Conservation (phyloP, 2,113 vertebrate genomes). For the Xiphophorus couchianus region DNA sequence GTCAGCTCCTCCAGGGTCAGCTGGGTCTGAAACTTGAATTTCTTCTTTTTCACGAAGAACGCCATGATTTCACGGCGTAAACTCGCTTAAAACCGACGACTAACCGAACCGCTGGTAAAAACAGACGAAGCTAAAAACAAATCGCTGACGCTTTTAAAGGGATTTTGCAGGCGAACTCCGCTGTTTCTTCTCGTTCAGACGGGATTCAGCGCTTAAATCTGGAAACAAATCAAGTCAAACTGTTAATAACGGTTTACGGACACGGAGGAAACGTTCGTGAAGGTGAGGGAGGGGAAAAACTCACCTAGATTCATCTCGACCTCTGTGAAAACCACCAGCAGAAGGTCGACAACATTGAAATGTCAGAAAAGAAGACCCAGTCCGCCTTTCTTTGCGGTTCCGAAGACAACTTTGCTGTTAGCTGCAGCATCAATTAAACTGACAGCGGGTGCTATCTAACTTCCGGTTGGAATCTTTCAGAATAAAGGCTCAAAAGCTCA, state of each 20-base stretch:
- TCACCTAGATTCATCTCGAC: slow-evolving; percentile 40
- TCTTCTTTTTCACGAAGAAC: slow-evolving; percentile 98
- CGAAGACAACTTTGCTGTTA: slow-evolving; percentile 14
- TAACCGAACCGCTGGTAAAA: not conserved
- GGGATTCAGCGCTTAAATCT: slow-evolving; percentile 40
- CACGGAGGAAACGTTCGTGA: fast-evolving
- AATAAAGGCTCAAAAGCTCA: slow-evolving; percentile 31
- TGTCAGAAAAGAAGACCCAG: slow-evolving; percentile 26
- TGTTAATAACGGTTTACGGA: not conserved
- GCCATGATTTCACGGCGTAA: slow-evolving; percentile 78
- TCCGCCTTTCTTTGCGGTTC: not conserved
- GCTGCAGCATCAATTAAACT: not conserved
- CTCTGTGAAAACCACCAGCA: not conserved
- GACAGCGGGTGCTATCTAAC: fast-evolving
- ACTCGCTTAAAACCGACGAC: not conserved
- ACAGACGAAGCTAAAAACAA: fast-evolving
- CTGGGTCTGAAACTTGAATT: slow-evolving; percentile 96
- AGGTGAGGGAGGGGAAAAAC: not conserved
- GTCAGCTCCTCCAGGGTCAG: slow-evolving; percentile 96
- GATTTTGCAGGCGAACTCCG: slow-evolving; percentile 35
- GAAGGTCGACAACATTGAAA: slow-evolving; percentile 2
- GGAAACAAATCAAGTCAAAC: slow-evolving; percentile 2
- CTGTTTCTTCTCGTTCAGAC: slow-evolving; percentile 27
- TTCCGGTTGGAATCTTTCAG: not conserved
- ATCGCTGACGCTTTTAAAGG: not conserved